Evolutionary conservation across 2,797 vertebrate species (phyloP).

Genomic region (Danio albolineatus): DNA sequence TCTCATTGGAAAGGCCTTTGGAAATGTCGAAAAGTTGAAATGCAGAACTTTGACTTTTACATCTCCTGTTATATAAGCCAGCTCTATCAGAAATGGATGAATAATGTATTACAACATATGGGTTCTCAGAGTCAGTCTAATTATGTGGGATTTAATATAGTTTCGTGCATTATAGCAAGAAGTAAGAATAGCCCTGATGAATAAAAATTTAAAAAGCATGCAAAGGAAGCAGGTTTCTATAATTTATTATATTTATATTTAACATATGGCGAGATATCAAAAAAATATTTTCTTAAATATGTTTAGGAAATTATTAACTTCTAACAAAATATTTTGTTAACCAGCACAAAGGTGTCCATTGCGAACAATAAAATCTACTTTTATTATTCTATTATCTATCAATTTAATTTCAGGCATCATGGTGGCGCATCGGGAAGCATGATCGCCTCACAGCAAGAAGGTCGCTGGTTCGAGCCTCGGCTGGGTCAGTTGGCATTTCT

Average conservation of each 20-base stretch:
- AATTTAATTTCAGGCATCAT: too few relatives aligned
- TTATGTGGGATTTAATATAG: constrained; percentile 30
- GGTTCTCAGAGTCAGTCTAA: constrained; percentile 20
- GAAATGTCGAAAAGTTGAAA: constrained; percentile 22
- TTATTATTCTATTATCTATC: too few relatives aligned
- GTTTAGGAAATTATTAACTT: too few relatives aligned
- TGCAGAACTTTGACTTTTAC: constrained; percentile 14
- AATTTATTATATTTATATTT: too few relatives aligned
- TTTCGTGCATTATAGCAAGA: constrained; percentile 11
- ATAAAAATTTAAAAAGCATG: constrained; percentile 16
- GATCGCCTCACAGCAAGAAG: too few relatives aligned
- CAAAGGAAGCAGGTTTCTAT: neutral
- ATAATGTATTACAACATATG: constrained; percentile 47
- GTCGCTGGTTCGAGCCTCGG: too few relatives aligned
- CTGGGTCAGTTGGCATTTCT: too few relatives aligned
- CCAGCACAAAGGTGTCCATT: neutral
- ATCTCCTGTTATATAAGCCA: constrained; percentile 6
- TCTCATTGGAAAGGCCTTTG: constrained; percentile 6
- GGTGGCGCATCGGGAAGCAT: too few relatives aligned
- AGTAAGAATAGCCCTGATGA: constrained; percentile 32
- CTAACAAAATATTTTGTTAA: neutral
- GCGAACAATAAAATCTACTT: neutral
- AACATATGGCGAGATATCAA: too few relatives aligned
- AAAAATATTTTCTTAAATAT: too few relatives aligned
- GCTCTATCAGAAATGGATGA: constrained; percentile 30